Evolutionary conservation across 2,888 invertebrate genomes (phyloP), one percentile per base, ranked within the genome.

Genomic region (Boloria euphrosyne): DNA sequence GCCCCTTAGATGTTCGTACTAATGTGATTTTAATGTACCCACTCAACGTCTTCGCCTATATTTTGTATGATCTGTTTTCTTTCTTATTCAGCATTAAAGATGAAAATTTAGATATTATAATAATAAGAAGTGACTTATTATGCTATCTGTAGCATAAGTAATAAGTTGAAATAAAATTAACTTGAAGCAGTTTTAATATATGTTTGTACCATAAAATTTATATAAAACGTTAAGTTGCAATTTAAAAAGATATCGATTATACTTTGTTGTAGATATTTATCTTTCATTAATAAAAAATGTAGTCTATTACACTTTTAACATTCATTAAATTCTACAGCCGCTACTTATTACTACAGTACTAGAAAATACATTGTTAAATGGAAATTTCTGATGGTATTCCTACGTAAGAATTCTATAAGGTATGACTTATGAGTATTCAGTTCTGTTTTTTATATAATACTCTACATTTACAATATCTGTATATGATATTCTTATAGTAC

Each of bases 11-110:
- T 85, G 85, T 87, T 83, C 77, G 74, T 85, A 86, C 91, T 92
- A 92, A 92, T 92, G 92, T 91, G 89, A 90, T 90, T 92, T 91
- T 92, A 91, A 92, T 92, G 91, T 90, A 87, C 76, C 76, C 69
- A 74, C 86, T 89, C 74, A 87, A 87, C 83, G 85, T 84, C 82
- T 82, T 84, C 80, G 83, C 84, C 80, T 87, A 85, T 85, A 82
- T 87, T 86, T 85, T 80, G 80, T 81, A 73, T 82, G 83, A 82
- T 86, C 82, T 84, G 80, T 82, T 86, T 82, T 77, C 62, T 62
- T 69, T 62, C 60, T 55, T 59, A 57, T 57, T 46, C 57, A 62
- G 59, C 60, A 52, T 57, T 58, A 52, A 52, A 59, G 65, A 53
- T 49, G 38, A 31, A 17, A 59, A 50, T 38, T 38, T 10, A 49